Percentiles rank a stretch among this genome's conserved stretches.
Evolutionary conservation across 1,140 invertebrate genomes (phyloP).

Genomic region (Euschistus heros): DNA sequence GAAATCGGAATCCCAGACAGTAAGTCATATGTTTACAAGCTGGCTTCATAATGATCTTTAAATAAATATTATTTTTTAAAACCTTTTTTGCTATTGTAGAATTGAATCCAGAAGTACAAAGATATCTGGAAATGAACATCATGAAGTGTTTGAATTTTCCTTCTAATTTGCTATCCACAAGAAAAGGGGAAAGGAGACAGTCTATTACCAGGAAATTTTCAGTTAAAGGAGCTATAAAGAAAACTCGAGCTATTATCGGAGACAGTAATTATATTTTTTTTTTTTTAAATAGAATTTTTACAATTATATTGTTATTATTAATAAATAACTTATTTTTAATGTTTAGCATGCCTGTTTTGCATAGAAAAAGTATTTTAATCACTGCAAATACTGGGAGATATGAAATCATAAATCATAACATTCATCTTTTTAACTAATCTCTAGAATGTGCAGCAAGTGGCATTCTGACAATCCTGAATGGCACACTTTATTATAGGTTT

Average conservation of each 20-base stretch:
- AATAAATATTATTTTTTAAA: conserved; percentile 16
- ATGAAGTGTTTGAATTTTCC: conserved; percentile 65
- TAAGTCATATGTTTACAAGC: conserved; percentile 38
- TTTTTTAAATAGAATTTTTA: conserved; percentile 35
- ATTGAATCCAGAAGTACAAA: conserved; percentile 68
- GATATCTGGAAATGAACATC: conserved; percentile 79
- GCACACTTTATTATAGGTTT: too few relatives aligned
- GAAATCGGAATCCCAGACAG: conserved; percentile 82
- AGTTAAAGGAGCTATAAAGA: conserved; percentile 74
- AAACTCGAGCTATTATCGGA: conserved; percentile 67
- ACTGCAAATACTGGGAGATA: too few relatives aligned
- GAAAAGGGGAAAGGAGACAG: conserved; percentile 39
- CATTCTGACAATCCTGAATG: too few relatives aligned
- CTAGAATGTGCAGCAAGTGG: too few relatives aligned
- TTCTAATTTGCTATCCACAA: conserved; percentile 35
- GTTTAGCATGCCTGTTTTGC: too few relatives aligned
- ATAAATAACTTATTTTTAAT: too few relatives aligned
- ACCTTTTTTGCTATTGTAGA: conserved; percentile 39
- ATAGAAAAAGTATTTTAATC: too few relatives aligned
- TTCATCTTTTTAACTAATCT: too few relatives aligned
- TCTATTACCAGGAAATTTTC: conserved; percentile 55
- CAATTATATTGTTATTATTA: too few relatives aligned
- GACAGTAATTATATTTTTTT: conserved; percentile 13
- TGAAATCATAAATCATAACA: too few relatives aligned
- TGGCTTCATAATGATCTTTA: conserved; percentile 19